Conservation (phyloP, 2,888 invertebrate species). For the Exephanes ischioxanthus region DNA sequence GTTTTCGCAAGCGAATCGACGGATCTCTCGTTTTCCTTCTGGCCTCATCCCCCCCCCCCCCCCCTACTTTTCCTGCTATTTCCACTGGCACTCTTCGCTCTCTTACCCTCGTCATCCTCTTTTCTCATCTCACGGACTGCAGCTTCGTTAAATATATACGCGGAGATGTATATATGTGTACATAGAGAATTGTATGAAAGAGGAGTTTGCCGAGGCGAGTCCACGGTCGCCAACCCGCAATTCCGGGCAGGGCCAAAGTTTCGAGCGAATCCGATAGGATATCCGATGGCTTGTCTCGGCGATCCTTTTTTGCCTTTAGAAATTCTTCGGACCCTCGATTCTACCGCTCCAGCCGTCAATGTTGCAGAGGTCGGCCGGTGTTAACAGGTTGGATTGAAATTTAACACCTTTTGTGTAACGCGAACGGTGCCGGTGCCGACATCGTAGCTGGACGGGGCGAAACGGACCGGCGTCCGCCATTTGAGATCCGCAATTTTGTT, state of each 20-base stretch:
- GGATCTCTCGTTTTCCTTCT: constrained; percentile 21
- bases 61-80: constrained; percentile 34
- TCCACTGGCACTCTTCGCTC: constrained; percentile 44
- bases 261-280: constrained; percentile 62
- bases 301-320: constrained; percentile 45
- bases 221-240: constrained; percentile 50
- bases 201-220: constrained; percentile 23
- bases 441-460: constrained; percentile 20
- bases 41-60: not conserved
- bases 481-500: not conserved
- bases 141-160: constrained; percentile 59
- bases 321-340: constrained; percentile 44
- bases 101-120: constrained; percentile 42
- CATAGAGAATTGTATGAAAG: constrained; percentile 22
- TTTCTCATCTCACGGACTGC: constrained; percentile 44
- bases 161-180: constrained; percentile 6
- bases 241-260: constrained; percentile 55
- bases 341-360: not conserved
- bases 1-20: constrained; percentile 60
- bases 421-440: not conserved
- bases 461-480: not conserved
- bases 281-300: constrained; percentile 58
- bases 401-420: constrained; percentile 45
- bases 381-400: constrained; percentile 49
- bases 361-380: not conserved